Percentiles rank a stretch among this genome's conserved stretches.
These are phyloP conservation scores for Pelmatolapia mariae DNA, from an alignment of 2,113 vertebrate genomes.

Conservation along the genomic window DNA sequence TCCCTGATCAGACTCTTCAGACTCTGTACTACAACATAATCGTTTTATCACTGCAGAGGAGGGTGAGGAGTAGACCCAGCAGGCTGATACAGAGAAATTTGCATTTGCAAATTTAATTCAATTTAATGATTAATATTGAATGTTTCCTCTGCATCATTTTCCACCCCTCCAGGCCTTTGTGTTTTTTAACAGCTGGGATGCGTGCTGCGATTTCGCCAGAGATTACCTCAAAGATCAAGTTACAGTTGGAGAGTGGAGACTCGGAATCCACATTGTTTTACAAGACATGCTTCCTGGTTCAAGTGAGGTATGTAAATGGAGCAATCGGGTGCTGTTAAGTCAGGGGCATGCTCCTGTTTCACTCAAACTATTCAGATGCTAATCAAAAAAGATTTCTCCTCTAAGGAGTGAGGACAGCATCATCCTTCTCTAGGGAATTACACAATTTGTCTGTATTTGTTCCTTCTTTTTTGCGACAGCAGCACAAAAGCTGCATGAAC, in stretches of 20 bases:
- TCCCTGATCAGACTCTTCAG: neutral
- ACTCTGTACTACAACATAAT: neutral
- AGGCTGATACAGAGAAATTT: neutral
- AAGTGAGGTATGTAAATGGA: neutral
- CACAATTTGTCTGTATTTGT: no score
- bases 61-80: conserved; percentile 1
- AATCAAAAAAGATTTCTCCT: neutral
- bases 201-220: neutral
- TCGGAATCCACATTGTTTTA: neutral
- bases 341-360: neutral
- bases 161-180: conserved; percentile 38
- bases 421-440: fast-evolving
- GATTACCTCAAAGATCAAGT: neutral
- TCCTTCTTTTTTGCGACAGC: fast-evolving
- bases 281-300: neutral
- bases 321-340: neutral
- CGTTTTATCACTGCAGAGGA: conserved; percentile 6
- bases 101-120: neutral
- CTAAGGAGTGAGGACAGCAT: neutral
- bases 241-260: fast-evolving
- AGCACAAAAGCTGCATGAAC: neutral
- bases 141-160: neutral
- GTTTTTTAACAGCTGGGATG: neutral
- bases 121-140: neutral
- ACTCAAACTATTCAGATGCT: fast-evolving